Evolutionary conservation across 2,888 invertebrate species (phyloP).

Genomic region (Dusona sp.): DNA sequence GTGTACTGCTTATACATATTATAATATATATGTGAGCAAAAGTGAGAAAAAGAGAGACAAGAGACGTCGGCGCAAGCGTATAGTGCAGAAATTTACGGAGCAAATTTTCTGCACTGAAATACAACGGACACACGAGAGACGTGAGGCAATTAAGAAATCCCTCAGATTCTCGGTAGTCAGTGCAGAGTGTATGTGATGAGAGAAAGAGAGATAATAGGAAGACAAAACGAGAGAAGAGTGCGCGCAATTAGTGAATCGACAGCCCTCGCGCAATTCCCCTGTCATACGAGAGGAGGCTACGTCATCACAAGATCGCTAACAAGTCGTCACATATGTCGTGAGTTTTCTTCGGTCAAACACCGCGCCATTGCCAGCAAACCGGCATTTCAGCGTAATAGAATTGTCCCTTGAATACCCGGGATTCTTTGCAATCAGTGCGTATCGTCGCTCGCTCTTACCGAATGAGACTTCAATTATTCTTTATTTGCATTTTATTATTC

Average conservation of each 20-base stretch:
- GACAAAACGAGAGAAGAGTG: slow-evolving; percentile 46
- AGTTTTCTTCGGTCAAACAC: slow-evolving; percentile 37
- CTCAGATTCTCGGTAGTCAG: slow-evolving; percentile 81
- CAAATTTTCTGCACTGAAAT: slow-evolving; percentile 60
- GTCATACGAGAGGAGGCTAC: slow-evolving; percentile 68
- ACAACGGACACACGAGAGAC: slow-evolving; percentile 72
- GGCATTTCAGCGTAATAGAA: slow-evolving; percentile 24
- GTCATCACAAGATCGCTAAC: slow-evolving; percentile 64
- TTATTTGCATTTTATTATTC: slow-evolving; percentile 33
- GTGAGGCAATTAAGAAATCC: slow-evolving; percentile 82
- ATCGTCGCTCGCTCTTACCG: slow-evolving; percentile 73
- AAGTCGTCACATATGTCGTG: slow-evolving; percentile 25
- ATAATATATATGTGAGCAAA: slow-evolving; percentile 2
- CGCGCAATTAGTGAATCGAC: slow-evolving; percentile 83
- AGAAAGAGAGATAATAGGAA: slow-evolving; percentile 21
- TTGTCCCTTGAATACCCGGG: slow-evolving; percentile 43
- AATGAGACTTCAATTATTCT: background rate
- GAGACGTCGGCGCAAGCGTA: slow-evolving; percentile 55
- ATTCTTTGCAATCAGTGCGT: slow-evolving; percentile 48
- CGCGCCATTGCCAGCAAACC: background rate
- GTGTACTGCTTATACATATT: background rate
- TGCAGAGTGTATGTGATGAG: slow-evolving; percentile 36
- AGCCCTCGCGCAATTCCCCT: slow-evolving; percentile 75
- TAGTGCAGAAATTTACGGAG: slow-evolving; percentile 71
- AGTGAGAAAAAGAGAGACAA: slow-evolving; percentile 49